A percentile compares a stretch with the other conserved stretches of the same genome.
phyloP scores from a whole-genome alignment of 2,797 vertebrate species.

The Sarcoramphus papa region DNA sequence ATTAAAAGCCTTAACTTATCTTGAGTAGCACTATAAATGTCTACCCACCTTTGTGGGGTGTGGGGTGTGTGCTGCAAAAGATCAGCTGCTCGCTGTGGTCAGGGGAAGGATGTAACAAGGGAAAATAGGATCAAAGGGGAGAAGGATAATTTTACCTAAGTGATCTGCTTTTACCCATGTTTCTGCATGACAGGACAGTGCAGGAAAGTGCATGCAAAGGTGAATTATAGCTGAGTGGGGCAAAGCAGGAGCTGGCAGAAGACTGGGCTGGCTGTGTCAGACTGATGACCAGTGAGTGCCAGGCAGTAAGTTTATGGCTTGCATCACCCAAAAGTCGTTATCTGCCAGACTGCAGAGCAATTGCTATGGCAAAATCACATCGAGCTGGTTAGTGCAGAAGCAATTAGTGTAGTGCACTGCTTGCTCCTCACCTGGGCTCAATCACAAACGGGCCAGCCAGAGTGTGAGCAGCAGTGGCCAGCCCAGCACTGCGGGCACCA shows the following conservation, averaged over 20 bases:
- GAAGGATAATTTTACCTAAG: neutral
- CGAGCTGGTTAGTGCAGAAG: neutral
- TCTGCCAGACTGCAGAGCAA: neutral
- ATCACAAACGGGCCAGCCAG: fast-evolving
- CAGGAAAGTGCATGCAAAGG: neutral
- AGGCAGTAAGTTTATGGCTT: neutral
- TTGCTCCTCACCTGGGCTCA: neutral
- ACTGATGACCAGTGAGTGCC: neutral
- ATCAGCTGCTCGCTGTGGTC: neutral
- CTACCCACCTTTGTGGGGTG: fast-evolving
- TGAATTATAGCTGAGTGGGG: neutral
- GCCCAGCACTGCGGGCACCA: neutral
- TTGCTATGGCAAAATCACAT: neutral
- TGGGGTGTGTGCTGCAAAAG: neutral
- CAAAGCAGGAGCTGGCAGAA: neutral
- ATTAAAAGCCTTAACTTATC: neutral
- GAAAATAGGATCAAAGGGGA: neutral
- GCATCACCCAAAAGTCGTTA: neutral
- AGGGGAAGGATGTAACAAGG: neutral
- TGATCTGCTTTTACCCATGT: neutral
- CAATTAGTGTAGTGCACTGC: fast-evolving
- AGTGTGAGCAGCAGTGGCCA: fast-evolving
- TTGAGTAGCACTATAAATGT: neutral
- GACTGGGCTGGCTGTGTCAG: neutral
- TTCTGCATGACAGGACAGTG: neutral